Percentiles rank a stretch among this genome's conserved stretches.
phyloP scores from a whole-genome alignment of 2,888 invertebrate genomes.

The Nezara viridula region DNA sequence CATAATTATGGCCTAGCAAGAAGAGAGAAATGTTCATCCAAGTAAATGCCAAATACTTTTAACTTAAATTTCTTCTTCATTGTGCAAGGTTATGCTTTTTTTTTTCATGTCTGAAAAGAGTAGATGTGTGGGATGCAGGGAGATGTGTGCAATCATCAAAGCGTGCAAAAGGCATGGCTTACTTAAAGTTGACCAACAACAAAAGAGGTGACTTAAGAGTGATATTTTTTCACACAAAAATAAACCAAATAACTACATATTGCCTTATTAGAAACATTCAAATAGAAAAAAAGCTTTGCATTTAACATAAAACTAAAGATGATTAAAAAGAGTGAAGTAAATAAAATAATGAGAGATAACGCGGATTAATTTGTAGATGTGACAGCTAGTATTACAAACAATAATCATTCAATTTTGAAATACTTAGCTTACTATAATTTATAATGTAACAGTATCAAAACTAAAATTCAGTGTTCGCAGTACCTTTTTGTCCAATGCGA shows the following conservation, averaged over 20 bases:
- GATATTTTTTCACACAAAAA: no score
- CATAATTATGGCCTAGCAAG: no score
- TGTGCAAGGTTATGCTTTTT: not conserved
- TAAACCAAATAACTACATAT: not conserved
- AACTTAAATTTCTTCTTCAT: no score
- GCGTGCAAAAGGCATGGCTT: not conserved
- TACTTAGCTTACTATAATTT: not conserved
- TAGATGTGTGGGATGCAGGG: not conserved
- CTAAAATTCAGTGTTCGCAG: not conserved
- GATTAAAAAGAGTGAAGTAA: not conserved
- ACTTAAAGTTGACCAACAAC: not conserved
- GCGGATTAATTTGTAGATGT: not conserved
- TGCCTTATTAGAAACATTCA: not conserved
- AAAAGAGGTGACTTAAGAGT: not conserved
- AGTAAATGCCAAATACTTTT: no score
- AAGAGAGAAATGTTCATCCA: no score
- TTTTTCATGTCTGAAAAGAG: not conserved
- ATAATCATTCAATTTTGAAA: not conserved
- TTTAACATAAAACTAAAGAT: not conserved
- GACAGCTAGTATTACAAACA: not conserved
- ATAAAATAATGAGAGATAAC: not conserved
- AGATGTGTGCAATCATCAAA: not conserved
- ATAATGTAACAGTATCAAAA: no score
- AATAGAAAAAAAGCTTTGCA: not conserved
- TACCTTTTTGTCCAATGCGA: conserved; percentile 57